Evolutionary conservation across 2,113 vertebrate genomes (phyloP).

Genomic region (Lycaon pictus): DNA sequence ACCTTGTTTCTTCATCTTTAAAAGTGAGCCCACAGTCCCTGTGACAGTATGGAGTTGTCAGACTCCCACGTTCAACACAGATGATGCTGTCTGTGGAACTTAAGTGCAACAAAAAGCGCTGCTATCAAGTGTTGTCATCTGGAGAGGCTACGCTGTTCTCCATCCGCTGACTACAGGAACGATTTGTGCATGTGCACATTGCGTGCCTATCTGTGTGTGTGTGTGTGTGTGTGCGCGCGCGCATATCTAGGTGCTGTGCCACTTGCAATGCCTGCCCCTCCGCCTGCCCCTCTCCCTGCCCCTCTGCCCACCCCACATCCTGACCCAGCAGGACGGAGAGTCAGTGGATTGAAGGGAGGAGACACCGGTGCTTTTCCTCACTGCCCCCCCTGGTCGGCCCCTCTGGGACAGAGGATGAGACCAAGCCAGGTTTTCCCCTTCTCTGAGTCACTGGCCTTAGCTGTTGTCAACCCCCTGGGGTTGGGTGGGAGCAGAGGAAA

Average conservation of each 20-base stretch:
- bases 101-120: background rate
- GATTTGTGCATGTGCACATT: fast-evolving
- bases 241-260: background rate
- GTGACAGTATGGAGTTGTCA: background rate
- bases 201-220: background rate
- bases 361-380: background rate
- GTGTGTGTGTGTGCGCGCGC: fast-evolving
- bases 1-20: background rate
- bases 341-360: background rate
- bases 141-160: background rate
- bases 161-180: background rate
- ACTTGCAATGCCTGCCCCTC: background rate
- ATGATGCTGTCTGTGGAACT: background rate
- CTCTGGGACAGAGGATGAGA: background rate
- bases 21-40: background rate
- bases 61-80: background rate
- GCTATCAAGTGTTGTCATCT: background rate
- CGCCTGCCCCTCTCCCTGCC: background rate
- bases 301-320: fast-evolving
- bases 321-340: background rate
- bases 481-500: background rate
- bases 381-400: background rate
- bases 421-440: background rate
- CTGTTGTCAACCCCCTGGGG: background rate
- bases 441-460: background rate